Conservation (phyloP, 2,888 invertebrate genomes). For the Luperina nickerlii region DNA sequence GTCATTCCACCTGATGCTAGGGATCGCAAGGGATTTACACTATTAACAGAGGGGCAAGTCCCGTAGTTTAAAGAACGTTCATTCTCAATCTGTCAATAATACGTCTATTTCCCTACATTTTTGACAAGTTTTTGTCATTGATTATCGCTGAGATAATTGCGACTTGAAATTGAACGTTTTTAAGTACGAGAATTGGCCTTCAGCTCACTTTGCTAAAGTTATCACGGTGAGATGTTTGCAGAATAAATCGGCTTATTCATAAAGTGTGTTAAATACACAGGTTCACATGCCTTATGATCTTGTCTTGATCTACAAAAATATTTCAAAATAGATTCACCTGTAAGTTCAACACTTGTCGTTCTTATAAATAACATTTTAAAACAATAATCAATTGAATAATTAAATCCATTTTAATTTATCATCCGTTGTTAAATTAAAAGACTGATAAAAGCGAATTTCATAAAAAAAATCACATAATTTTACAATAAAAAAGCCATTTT, state of each 20-base stretch:
- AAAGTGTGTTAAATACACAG: neutral
- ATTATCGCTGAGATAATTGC: neutral
- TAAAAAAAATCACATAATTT: conserved; percentile 71
- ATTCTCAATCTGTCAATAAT: neutral
- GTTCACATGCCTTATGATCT: conserved; percentile 10
- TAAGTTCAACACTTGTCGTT: conserved; percentile 17
- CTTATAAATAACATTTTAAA: conserved; percentile 14
- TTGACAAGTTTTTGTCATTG: neutral
- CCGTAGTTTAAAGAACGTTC: neutral
- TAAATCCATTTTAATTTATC: conserved; percentile 48
- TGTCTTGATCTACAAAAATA: conserved; percentile 7
- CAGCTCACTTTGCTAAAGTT: neutral
- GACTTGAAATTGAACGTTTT: neutral
- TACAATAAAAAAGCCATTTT: conserved; percentile 62
- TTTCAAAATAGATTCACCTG: neutral
- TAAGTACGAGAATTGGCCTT: neutral
- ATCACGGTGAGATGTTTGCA: neutral
- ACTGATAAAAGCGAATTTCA: conserved; percentile 89
- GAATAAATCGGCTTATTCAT: neutral
- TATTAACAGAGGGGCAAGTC: neutral
- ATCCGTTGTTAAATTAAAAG: conserved; percentile 75
- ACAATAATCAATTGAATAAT: conserved; percentile 30
- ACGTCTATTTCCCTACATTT: neutral
- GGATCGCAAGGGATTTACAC: neutral
- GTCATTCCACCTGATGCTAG: neutral